Evolutionary conservation across 2,113 vertebrate genomes (phyloP).

Genomic region (Paracanthobrama guichenoti): DNA sequence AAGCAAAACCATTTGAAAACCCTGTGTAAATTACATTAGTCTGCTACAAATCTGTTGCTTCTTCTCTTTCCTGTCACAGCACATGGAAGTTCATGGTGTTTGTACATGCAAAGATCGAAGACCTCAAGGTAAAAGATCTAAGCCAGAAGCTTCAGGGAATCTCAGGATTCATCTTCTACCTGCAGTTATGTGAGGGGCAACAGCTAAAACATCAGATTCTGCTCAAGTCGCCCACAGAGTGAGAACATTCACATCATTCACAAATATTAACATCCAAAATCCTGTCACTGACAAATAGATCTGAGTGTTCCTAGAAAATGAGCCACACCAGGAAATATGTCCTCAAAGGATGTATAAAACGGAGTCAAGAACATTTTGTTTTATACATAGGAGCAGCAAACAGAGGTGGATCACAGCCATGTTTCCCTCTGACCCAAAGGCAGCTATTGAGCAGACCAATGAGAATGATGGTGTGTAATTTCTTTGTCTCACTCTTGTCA

Average conservation of each 20-base stretch:
- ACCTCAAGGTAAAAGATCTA: conserved; percentile 87
- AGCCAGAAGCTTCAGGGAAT: conserved; percentile 86
- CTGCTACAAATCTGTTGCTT: background rate
- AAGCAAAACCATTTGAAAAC: background rate
- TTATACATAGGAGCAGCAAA: conserved; percentile 80
- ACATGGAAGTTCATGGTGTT: conserved; percentile 87
- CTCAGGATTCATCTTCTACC: conserved; percentile 86
- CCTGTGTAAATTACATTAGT: background rate
- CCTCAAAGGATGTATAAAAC: background rate
- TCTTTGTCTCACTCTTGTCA: conserved; percentile 8
- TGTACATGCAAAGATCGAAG: conserved; percentile 81
- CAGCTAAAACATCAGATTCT: conserved; percentile 86
- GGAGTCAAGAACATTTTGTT: background rate
- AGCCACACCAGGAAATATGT: background rate
- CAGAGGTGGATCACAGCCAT: conserved; percentile 90
- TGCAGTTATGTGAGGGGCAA: conserved; percentile 83
- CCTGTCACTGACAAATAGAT: conserved; percentile 1
- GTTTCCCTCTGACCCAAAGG: conserved; percentile 77
- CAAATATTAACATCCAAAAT: conserved; percentile 14
- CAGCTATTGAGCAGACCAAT: conserved; percentile 74
- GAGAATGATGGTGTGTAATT: conserved; percentile 81
- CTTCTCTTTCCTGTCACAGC: conserved; percentile 64
- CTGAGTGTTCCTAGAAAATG: background rate
- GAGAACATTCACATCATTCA: conserved; percentile 52
- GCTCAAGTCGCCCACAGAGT: conserved; percentile 86